Percentiles rank a stretch among this genome's conserved stretches.
Conservation (phyloP, 2,113 vertebrate genomes). For the Panurus biarmicus region DNA sequence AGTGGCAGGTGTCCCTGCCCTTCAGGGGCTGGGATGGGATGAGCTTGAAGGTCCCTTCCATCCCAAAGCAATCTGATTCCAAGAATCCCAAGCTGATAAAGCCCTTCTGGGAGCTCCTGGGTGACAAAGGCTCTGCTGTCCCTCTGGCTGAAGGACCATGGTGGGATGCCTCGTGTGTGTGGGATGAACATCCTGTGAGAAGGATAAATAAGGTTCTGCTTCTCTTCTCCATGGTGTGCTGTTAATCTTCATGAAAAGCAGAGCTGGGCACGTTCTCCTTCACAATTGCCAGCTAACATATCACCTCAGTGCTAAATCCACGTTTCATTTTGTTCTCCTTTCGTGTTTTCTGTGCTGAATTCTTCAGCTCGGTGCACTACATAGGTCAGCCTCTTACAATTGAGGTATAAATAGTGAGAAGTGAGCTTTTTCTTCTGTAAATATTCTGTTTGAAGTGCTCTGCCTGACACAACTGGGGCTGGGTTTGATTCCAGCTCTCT, state of each 20-base stretch:
- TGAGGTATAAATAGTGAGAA: slow-evolving; percentile 5
- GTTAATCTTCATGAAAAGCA: neutral
- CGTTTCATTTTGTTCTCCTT: neutral
- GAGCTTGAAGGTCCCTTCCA: too few species aligned
- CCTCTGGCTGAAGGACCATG: neutral
- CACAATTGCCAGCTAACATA: neutral
- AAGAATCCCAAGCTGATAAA: neutral
- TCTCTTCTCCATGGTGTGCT: neutral
- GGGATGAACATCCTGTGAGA: neutral
- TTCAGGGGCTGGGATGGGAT: neutral
- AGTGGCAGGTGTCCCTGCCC: neutral
- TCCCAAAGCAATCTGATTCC: neutral
- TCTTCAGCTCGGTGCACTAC: neutral
- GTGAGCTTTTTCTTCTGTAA: neutral
- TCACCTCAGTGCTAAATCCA: neutral
- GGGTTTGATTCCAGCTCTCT: neutral
- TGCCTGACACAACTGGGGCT: slow-evolving; percentile 34
- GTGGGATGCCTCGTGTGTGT: neutral
- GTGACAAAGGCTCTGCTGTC: neutral
- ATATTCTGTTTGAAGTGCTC: slow-evolving; percentile 29
- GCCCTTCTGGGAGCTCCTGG: neutral
- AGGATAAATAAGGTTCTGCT: neutral
- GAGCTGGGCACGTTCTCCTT: neutral
- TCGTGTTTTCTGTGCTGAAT: neutral
- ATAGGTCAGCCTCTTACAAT: neutral